Base-by-base conservation (phyloP, 2,888 invertebrate species). In the Ectropis crepuscularia region DNA sequence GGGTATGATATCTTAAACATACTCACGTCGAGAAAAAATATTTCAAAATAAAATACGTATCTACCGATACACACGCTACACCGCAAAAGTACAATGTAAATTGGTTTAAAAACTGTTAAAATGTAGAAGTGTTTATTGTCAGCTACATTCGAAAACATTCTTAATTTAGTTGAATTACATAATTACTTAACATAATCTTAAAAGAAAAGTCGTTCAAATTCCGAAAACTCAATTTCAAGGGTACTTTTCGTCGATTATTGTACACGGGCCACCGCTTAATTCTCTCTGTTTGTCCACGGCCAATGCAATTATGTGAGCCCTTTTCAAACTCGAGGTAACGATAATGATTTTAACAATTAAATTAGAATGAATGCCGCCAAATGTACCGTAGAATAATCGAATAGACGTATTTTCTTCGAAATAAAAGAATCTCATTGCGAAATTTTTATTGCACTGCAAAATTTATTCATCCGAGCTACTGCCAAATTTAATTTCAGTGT, bases 401-500 rank as follows among this genome's bases (percentile, higher is more conserved):
- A 49, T 54, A 50, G 46, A 48, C 41, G 43, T 41, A 48, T 41
- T 41, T 39, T 55, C 42, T 61, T 55, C 39, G 47, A 41, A 55
- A 55, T 55, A 55, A 55, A 58, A 12, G 58, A 38, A 45, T 43
- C 38, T 43, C 8, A 43, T 50, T 58, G 49, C 7, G 57, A 43
- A n/a, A 49, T 49, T 58, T 57, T 55, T 49, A 59, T 63, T 57
- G 51, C 48, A 53, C 36, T 51, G 11, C 42, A 8, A 57, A 60
- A 60, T 74, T 72, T 68, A 66, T 64, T 55, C 60, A 54, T 16
- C 12, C 42, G 42, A 57, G 48, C 42, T 67, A 69, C 66, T 72
- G 48, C 51, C 45, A 54, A 64, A 70, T 73, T 74, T 73, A 74
- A 76, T 76, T 76, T 74, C 57, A 60, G 51, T 65, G 67, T 70